Conservation (phyloP, 2,113 vertebrate genomes). For the Mormyrus iriodes region DNA sequence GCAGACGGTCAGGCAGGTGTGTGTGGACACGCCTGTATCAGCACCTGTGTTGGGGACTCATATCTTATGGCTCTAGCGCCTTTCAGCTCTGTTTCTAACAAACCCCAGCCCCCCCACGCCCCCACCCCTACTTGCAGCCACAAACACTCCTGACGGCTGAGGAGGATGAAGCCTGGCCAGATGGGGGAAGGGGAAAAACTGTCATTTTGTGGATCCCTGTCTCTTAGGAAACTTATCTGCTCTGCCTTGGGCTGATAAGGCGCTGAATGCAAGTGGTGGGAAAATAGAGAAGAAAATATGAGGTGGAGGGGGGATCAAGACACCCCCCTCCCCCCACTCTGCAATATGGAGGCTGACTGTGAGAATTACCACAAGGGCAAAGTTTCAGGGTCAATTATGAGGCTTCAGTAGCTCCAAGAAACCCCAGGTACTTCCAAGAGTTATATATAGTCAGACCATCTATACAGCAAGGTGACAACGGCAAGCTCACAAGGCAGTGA, state of each 20-base stretch:
- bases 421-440: not conserved
- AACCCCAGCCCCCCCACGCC: not conserved
- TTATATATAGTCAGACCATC: not conserved
- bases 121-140: not conserved
- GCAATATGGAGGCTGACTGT: not conserved
- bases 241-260: slow-evolving; percentile 31
- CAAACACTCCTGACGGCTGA: not conserved
- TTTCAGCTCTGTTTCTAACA: not conserved
- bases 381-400: not conserved
- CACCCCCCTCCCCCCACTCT: not conserved
- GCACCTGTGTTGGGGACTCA: not conserved
- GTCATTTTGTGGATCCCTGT: slow-evolving; percentile 30
- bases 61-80: not conserved
- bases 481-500: not conserved
- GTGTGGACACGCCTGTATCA: not conserved
- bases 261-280: slow-evolving; percentile 6
- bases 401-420: not conserved
- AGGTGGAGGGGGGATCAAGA: not conserved
- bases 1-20: not conserved
- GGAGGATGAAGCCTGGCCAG: not conserved
- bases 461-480: not conserved
- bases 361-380: not conserved
- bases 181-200: not conserved
- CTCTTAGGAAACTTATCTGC: slow-evolving; percentile 38
- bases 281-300: not conserved